Base-by-base conservation (phyloP, 2,113 vertebrate genomes). In the Chrysochloris asiatica region DNA sequence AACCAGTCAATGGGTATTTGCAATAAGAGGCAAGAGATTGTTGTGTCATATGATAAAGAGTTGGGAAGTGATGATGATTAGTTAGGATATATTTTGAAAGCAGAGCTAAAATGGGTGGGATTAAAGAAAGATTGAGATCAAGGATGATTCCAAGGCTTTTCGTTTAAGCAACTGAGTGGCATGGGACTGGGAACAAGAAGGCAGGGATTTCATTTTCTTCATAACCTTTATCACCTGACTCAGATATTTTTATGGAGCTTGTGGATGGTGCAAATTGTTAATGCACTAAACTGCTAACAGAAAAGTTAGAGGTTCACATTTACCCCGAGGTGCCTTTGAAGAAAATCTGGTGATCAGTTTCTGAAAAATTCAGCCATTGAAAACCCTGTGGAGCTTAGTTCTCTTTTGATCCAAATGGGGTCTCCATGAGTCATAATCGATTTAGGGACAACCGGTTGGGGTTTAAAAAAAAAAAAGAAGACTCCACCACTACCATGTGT, bases 61-160 rank as follows among this genome's bases (percentile, higher is more conserved):
- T 83, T 67, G 63, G 78, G 47, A 79, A 81, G 30, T 45, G 61
- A 61, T 83, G 36, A 73, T 17, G 65, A 92, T 8, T 56, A 73
- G 56, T 73, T 89, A 83, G 63, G 26, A 45, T 67, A 65, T 67
- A 65, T 85, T 89, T 80, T 54, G 65, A 65, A 89, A 73, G 45
- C 52, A 54, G 45, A 84, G 17, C 33, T 50, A 52, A 33, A 78
- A 30, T 24, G 26, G 14, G 16, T 50, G 26, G 14, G 16, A 28
- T 47, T 87, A 78, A 78, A 83, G 82, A 86, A 73, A 69, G n/a
- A 88, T 21, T 82, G 28, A 26, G 83, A 41, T 54, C 26, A 82
- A 91, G 52, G 71, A 14, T 78, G 47, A 78, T 78, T 83, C 19
- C 14, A 54, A 82, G 69, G 26, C 30, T 77, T 43, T 86, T 54